Base-by-base conservation (phyloP, 2,113 vertebrate species). In the Tenrec ecaudatus region DNA sequence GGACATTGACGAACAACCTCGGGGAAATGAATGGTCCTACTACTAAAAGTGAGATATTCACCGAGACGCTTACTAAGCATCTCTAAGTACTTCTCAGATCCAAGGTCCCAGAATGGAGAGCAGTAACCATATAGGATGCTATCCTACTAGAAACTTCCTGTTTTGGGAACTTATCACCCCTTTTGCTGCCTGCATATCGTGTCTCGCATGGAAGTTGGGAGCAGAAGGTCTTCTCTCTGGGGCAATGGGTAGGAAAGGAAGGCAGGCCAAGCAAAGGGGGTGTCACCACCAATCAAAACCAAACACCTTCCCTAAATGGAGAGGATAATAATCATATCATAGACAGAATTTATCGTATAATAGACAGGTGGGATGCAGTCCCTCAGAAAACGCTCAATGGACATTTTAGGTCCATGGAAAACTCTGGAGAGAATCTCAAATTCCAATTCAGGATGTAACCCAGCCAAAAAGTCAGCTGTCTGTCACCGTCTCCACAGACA, bases 331-430 rank as follows among this genome's bases (percentile, higher is more conserved):
- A 57, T 1, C 47, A 53, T 36, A 57, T 69, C 33, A 11, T 33
- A 84, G 62, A 40, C 40, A 40, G 12, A 53, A 53, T 53, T 53
- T 53, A 10, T 53, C 9, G 12, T 53, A 53, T 53, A 53, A 29
- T 90, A 78, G 83, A 80, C n/a, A 81, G 36, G 88, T 23, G 79
- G n/a, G 58, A 73, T 12, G 20, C 94, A 79, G 29, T 82, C 47
- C 47, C 47, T 73, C 38, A 36, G 16, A 89, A 80, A 71, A 36
- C 75, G 87, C 53, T 66, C 73, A 47, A 40, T 47, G 71, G 90
- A 94, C 29, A 31, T 6, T 0, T 47, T 29, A 77, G n/a, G 77
- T 75, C 87, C 47, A 53, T 4, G 29, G 82, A 60, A 68, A 14
- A 60, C 89, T 73, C 89, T 73, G 36, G 38, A 40, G 22, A 91